phyloP scores from a whole-genome alignment of 2,797 vertebrate species.

The Sphenopsis melanotis region DNA sequence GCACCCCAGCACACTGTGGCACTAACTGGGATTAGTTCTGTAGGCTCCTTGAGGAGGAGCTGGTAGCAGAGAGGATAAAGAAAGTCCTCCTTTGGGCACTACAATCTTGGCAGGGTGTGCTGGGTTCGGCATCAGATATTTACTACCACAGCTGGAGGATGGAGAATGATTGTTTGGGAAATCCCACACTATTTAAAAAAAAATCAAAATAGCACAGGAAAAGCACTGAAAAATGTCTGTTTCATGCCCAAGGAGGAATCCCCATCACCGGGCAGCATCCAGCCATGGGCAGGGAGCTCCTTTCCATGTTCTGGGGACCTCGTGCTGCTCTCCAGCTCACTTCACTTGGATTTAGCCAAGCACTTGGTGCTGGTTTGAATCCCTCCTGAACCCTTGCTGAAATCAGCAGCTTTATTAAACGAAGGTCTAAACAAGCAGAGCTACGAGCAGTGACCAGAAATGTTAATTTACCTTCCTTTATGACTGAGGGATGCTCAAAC shows the following conservation, averaged over 20 bases:
- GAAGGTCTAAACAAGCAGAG: neutral
- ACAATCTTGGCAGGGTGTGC: neutral
- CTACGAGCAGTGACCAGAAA: neutral
- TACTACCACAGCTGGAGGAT: neutral
- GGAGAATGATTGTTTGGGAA: neutral
- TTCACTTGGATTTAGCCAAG: neutral
- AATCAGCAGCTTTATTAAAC: slow-evolving; percentile 9
- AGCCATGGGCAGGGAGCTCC: neutral
- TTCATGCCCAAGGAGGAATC: neutral
- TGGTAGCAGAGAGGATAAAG: neutral
- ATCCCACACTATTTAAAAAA: neutral
- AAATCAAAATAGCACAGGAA: neutral
- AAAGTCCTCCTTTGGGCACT: neutral
- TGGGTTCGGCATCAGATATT: neutral
- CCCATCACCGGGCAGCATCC: neutral
- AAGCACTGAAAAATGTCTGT: neutral
- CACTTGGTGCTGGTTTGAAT: neutral
- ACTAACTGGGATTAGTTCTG: neutral
- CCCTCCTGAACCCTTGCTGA: neutral
- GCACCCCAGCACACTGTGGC: neutral
- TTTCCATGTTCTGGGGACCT: neutral
- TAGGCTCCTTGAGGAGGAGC: neutral
- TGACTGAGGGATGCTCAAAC: neutral
- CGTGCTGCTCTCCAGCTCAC: neutral
- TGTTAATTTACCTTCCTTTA: neutral